Percentiles rank a stretch among this genome's conserved stretches.
Evolutionary conservation across 2,113 vertebrate genomes (phyloP).

Genomic region (Otus sunia): DNA sequence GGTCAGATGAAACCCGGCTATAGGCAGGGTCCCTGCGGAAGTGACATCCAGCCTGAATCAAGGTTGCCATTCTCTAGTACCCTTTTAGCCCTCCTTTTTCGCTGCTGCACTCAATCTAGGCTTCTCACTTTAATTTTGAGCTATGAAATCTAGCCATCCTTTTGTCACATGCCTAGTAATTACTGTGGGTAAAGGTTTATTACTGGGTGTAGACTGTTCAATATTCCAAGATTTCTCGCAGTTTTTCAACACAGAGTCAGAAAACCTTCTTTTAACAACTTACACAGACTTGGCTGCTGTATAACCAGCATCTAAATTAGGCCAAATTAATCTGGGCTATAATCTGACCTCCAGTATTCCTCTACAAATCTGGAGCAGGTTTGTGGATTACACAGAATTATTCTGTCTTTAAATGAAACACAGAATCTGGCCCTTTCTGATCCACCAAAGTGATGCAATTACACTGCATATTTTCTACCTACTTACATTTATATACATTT

Average conservation of each 20-base stretch:
- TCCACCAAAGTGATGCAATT: neutral
- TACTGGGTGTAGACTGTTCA: neutral
- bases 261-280: neutral
- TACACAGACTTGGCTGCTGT: neutral
- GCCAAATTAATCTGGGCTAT: neutral
- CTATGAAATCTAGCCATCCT: neutral
- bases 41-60: neutral
- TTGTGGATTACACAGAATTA: neutral
- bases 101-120: neutral
- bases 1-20: neutral
- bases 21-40: neutral
- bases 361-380: neutral
- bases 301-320: neutral
- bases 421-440: neutral
- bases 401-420: neutral
- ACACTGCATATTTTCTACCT: neutral
- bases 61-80: neutral
- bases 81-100: neutral
- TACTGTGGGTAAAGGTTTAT: neutral
- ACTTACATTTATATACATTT: slow-evolving; percentile 32
- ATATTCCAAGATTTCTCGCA: neutral
- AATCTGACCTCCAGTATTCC: neutral
- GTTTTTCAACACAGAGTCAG: neutral
- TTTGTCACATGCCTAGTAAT: neutral
- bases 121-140: neutral